Evolutionary conservation across 2,797 vertebrate genomes (phyloP).

Genomic region (Megalops cyprinoides): DNA sequence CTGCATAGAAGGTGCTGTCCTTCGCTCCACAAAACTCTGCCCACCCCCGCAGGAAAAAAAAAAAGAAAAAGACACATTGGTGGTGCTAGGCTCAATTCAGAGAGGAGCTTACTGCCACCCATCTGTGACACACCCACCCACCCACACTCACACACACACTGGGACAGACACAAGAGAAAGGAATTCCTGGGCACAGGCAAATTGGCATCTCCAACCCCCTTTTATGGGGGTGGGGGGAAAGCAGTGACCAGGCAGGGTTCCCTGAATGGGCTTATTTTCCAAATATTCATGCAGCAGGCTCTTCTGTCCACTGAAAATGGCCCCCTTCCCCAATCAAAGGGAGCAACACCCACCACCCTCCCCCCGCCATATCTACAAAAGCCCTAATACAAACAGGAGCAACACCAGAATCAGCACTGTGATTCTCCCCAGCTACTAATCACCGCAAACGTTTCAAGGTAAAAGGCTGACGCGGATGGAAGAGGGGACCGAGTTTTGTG

Average conservation of each 20-base stretch:
- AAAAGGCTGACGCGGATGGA: slow-evolving; percentile 2
- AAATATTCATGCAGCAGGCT: background rate
- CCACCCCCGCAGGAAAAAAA: background rate
- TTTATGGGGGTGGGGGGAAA: background rate
- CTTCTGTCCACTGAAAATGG: background rate
- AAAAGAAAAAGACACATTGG: background rate
- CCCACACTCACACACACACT: background rate
- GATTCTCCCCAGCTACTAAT: background rate
- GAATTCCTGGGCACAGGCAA: background rate
- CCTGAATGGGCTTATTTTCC: too few relatives aligned
- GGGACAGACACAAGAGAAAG: background rate
- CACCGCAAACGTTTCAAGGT: slow-evolving; percentile 9
- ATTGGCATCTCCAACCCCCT: background rate
- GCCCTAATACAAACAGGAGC: background rate
- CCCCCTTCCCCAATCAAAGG: background rate
- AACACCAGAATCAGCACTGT: background rate
- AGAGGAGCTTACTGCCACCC: too few relatives aligned
- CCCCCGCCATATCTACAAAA: background rate
- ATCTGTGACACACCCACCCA: background rate
- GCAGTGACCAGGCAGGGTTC: background rate
- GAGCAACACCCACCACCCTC: background rate
- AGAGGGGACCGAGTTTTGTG: background rate
- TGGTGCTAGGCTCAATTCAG: background rate
- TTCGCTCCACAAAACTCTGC: background rate
- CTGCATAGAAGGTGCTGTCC: background rate